phyloP scores from a whole-genome alignment of 2,113 vertebrate genomes.

The Sebastes fasciatus region DNA sequence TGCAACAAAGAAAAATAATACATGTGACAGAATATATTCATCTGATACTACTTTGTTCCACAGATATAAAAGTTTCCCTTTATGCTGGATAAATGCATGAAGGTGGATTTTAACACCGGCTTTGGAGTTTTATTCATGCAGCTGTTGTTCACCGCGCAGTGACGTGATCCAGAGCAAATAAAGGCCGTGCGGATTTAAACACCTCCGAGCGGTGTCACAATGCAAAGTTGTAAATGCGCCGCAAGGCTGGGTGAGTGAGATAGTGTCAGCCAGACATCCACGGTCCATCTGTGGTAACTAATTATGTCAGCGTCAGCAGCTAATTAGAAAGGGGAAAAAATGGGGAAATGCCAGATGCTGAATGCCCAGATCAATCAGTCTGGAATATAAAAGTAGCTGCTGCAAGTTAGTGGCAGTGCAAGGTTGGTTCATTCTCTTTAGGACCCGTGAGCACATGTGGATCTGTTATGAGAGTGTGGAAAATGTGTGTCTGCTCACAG shows the following conservation, averaged over 20 bases:
- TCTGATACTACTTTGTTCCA: neutral
- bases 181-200: slow-evolving; percentile 19
- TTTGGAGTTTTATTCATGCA: neutral
- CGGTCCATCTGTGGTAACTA: slow-evolving; percentile 71
- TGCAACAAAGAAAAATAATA: slow-evolving; percentile 14
- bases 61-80: neutral
- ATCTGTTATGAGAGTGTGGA: neutral
- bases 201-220: slow-evolving; percentile 34
- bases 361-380: slow-evolving; percentile 71
- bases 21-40: neutral
- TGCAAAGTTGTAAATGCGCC: slow-evolving; percentile 35
- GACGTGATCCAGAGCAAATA: slow-evolving; percentile 22
- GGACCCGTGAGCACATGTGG: neutral
- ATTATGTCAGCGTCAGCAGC: slow-evolving; percentile 67
- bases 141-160: slow-evolving; percentile 7
- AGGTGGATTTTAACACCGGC: slow-evolving; percentile 3
- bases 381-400: slow-evolving; percentile 57
- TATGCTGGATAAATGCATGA: neutral
- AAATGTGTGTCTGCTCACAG: neutral
- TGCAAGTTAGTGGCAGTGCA: slow-evolving; percentile 37
- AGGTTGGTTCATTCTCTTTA: slow-evolving; percentile 43
- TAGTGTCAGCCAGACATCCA: slow-evolving; percentile 57
- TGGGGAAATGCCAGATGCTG: slow-evolving; percentile 73
- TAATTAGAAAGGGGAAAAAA: slow-evolving; percentile 71
- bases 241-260: slow-evolving; percentile 36